Conservation (phyloP, 1,140 invertebrate genomes). For the Vanessa atalanta region DNA sequence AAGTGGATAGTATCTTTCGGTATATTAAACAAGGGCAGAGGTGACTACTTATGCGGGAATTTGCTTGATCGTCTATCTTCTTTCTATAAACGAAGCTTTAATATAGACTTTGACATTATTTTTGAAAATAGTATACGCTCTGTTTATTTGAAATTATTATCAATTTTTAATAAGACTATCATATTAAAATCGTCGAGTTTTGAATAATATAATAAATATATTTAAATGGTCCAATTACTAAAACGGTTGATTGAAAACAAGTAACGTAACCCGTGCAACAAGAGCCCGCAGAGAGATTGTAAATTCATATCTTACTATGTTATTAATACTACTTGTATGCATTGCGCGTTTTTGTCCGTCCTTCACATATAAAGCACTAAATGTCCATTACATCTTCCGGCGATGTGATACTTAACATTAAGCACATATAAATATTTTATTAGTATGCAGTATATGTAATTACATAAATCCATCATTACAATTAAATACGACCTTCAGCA, state of each 20-base stretch:
- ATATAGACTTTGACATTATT: no score
- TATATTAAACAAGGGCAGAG: no score
- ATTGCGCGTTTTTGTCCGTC: conserved; percentile 54
- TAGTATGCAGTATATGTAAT: neutral
- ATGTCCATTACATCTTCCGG: conserved; percentile 56
- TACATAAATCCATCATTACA: conserved; percentile 5
- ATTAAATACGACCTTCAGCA: neutral
- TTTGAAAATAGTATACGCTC: no score
- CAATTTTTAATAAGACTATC: no score
- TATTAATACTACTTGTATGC: conserved; percentile 58
- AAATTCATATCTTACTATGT: neutral
- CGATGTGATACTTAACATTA: conserved; percentile 30
- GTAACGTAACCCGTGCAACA: neutral
- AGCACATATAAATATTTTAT: conserved; percentile 3
- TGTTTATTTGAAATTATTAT: no score
- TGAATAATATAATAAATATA: no score
- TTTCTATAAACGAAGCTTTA: no score
- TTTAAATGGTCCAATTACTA: neutral
- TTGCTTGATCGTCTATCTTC: no score
- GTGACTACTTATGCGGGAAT: no score
- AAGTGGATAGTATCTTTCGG: no score
- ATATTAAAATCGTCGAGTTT: no score
- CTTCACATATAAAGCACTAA: conserved; percentile 57
- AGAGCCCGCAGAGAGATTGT: neutral
- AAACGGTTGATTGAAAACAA: neutral